phyloP scores from a whole-genome alignment of 2,113 vertebrate species.

The Boleophthalmus pectinirostris region DNA sequence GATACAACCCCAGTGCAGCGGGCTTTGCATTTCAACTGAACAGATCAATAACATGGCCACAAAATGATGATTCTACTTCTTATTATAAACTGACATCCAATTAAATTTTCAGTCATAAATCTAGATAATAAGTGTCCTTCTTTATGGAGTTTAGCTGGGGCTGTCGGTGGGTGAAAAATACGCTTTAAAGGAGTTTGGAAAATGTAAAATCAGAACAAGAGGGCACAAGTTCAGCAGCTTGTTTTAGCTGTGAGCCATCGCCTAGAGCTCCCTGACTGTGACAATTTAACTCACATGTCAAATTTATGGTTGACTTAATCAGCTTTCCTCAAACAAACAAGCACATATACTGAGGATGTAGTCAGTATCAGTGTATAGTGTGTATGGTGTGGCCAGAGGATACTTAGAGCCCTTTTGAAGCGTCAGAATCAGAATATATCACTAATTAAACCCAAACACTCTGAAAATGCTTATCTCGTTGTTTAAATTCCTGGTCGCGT shows the following conservation, averaged over 20 bases:
- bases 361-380: slow-evolving; percentile 1
- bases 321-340: slow-evolving; percentile 18
- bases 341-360: slow-evolving; percentile 11
- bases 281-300: slow-evolving; percentile 57
- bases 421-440: slow-evolving; percentile 4
- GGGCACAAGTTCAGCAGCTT: slow-evolving; percentile 11
- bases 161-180: slow-evolving; percentile 1
- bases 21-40: neutral
- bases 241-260: slow-evolving; percentile 41
- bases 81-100: slow-evolving; percentile 23
- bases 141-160: slow-evolving; percentile 7
- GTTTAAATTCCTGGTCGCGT: neutral
- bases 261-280: slow-evolving; percentile 29
- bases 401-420: slow-evolving; percentile 16
- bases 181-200: slow-evolving; percentile 18
- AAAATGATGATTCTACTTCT: neutral
- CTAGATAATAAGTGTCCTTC: slow-evolving; percentile 12
- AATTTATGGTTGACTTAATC: slow-evolving; percentile 41
- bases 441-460: slow-evolving; percentile 12
- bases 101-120: slow-evolving; percentile 34
- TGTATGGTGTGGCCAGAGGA: slow-evolving; percentile 8
- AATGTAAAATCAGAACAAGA: slow-evolving; percentile 25
- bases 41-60: neutral
- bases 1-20: neutral
- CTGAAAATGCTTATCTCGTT: slow-evolving; percentile 9